Conservation (phyloP, 2,797 vertebrate species). For the Lepidocolaptes lacrymiger region DNA sequence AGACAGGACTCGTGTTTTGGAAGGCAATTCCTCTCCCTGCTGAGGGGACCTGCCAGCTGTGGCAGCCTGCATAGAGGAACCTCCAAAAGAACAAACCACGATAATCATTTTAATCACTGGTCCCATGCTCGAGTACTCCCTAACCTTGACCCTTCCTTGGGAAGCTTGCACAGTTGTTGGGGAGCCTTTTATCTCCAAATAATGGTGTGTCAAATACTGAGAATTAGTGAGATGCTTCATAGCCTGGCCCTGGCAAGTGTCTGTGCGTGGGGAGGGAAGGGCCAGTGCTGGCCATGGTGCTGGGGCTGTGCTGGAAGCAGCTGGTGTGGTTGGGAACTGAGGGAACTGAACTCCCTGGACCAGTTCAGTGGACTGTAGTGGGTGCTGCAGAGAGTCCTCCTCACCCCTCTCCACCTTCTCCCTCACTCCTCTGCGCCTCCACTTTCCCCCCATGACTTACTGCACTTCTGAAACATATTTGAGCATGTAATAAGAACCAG, state of each 20-base stretch:
- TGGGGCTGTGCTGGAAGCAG: background rate
- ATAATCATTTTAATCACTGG: background rate
- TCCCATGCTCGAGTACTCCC: fast-evolving
- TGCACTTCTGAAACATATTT: background rate
- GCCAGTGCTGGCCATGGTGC: fast-evolving
- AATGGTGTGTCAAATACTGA: background rate
- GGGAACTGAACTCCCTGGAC: background rate
- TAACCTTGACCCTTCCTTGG: background rate
- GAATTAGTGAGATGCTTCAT: background rate
- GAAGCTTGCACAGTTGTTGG: fast-evolving
- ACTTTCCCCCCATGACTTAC: background rate
- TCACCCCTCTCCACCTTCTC: background rate
- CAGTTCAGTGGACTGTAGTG: background rate
- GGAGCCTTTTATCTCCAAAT: background rate
- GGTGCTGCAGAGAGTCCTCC: background rate
- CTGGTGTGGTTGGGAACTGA: fast-evolving
- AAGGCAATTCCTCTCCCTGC: background rate
- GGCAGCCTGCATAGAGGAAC: background rate
- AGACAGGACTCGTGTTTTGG: background rate
- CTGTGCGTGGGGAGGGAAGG: background rate
- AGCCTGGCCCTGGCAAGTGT: background rate
- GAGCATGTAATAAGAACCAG: background rate
- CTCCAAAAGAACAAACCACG: background rate
- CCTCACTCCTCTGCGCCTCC: background rate
- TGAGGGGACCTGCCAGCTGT: background rate